phyloP scores from a whole-genome alignment of 2,113 vertebrate species.

The Eulemur macaco region DNA sequence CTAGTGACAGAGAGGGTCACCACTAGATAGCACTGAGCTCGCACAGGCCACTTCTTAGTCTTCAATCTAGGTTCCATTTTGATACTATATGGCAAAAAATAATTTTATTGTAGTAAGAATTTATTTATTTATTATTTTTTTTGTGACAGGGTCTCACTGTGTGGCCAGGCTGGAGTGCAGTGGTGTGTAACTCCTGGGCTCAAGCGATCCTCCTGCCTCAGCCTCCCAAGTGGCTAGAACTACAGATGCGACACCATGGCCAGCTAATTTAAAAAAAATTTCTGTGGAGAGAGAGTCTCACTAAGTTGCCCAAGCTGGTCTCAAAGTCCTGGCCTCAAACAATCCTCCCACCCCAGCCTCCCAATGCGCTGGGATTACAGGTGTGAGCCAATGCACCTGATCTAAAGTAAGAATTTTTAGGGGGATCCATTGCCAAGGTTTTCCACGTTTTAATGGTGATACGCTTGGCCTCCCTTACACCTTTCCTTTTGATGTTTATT shows the following conservation, averaged over 20 bases:
- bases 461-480: neutral
- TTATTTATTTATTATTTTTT: neutral
- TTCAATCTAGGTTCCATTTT: neutral
- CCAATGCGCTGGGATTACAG: neutral
- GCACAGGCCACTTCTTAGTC: neutral
- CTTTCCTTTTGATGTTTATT: neutral
- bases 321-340: neutral
- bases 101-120: neutral
- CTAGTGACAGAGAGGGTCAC: neutral
- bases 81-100: neutral
- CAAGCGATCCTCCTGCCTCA: neutral
- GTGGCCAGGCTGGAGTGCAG: neutral
- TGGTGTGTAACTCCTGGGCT: neutral
- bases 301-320: neutral
- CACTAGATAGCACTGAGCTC: accelerated
- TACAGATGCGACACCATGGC: neutral
- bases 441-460: neutral
- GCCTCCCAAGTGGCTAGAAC: neutral
- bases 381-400: neutral
- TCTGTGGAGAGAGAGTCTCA: neutral
- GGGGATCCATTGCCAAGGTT: neutral
- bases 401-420: neutral
- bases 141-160: neutral
- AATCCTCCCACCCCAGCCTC: neutral
- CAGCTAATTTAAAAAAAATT: too few relatives aligned